Evolutionary conservation across 2,888 invertebrate species (phyloP).

Genomic region (Chrysodeixis includens): DNA sequence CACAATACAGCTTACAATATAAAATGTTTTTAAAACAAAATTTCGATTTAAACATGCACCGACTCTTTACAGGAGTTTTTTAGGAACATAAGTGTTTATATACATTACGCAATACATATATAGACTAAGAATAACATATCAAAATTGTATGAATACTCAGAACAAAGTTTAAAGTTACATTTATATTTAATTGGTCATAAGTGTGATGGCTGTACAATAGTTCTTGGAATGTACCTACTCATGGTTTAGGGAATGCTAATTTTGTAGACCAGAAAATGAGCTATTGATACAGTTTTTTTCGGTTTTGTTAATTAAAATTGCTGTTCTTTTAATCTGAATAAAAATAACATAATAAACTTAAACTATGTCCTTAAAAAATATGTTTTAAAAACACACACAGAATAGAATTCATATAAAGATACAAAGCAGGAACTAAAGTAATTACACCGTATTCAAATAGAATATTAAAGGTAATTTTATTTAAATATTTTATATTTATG

Average conservation of each 20-base stretch:
- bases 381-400: conserved; percentile 11
- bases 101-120: background rate
- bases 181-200: background rate
- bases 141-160: background rate
- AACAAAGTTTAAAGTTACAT: background rate
- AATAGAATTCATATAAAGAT: conserved; percentile 21
- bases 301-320: too few relatives aligned
- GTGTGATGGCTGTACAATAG: too few relatives aligned
- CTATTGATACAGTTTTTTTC: too few relatives aligned
- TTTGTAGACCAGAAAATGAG: background rate
- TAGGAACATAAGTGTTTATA: conserved; percentile 1
- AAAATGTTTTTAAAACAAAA: background rate
- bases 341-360: background rate
- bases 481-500: background rate
- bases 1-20: background rate
- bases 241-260: background rate
- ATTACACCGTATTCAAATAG: conserved; percentile 24
- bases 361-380: background rate
- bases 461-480: background rate
- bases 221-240: background rate
- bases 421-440: conserved; percentile 22
- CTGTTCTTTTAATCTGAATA: background rate
- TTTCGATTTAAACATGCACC: background rate
- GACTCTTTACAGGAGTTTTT: background rate
- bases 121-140: background rate